Base-by-base conservation (phyloP, 2,797 vertebrate genomes). In the Semotilus atromaculatus region DNA sequence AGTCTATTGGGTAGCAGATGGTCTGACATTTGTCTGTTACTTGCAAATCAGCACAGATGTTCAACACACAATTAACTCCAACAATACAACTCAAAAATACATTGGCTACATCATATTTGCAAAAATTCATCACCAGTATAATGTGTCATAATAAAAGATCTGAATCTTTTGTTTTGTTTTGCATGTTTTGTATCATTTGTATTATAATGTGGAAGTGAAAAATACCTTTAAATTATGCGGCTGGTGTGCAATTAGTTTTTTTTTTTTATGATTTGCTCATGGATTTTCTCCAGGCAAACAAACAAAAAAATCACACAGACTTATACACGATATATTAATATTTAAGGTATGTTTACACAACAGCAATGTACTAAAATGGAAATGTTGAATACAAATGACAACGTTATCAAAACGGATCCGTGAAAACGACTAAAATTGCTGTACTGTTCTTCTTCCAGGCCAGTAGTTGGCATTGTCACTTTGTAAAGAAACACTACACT, bases 11-110 rank as follows among this genome's bases (percentile, higher is more conserved):
- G 77, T 36, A 82, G 77, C 80, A 83, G 71, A 83, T 81, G 72
- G 83, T 58, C 67, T 76, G 78, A 80, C 80, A 81, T 70, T 72
- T 79, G 80, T 85, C 67, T 68, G 73, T 66, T 84, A 55, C 43
- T 71, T 74, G 18, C 81, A 80, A 72, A 75, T 82, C 66, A 80
- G 75, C 81, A 80, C 81, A 83, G 87, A 83, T 88, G 84, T 76
- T 83, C 71, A 19, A 71, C 72, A 76, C 76, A 74, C 86, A 83
- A 80, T 81, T 76, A 68, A 6, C 70, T 75, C 71, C 72, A 58
- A 75, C 78, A 40, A 40, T 86, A 36, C 62, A 43, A 60, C 23
- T 40, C 43, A 48, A 36, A 81, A 78, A 71, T 71, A 43, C n/a
- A 78, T 55, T 36, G 45, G 51, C 48, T 70, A 58, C 38, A 77